A percentile compares a stretch with the other conserved stretches of the same genome.
Conservation (phyloP, 35 echinoderm and acorn worm genomes). For the Hemicentrotus pulcherrimus region DNA sequence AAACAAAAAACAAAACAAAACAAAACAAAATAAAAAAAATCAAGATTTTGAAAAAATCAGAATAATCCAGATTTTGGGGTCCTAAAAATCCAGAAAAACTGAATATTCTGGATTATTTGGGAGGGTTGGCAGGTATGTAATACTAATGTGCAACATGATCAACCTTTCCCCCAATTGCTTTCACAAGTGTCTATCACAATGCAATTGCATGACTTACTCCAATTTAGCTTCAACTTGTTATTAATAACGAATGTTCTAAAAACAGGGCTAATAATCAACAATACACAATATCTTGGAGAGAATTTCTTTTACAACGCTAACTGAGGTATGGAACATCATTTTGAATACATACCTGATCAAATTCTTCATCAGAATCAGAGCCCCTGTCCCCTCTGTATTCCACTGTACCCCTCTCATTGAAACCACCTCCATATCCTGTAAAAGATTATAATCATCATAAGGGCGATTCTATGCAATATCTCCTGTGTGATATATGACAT, state of each 20-base stretch:
- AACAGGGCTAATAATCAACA: background rate
- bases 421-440: slow-evolving; percentile 94
- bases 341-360: slow-evolving; percentile 83
- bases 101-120: too few species aligned
- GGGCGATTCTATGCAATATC: background rate
- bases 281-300: background rate
- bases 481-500: too few species aligned
- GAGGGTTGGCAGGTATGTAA: too few species aligned
- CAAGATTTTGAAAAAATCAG: too few species aligned
- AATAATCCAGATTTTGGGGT: too few species aligned
- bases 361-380: slow-evolving; percentile 89
- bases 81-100: too few species aligned
- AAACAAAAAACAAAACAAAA: too few species aligned
- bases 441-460: background rate
- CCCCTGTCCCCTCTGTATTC: slow-evolving; percentile 81
- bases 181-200: background rate
- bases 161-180: background rate
- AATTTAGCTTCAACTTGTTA: background rate
- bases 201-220: background rate
- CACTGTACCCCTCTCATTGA: slow-evolving; percentile 87
- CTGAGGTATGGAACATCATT: too few species aligned
- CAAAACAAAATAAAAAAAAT: too few species aligned
- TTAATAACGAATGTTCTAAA: background rate
- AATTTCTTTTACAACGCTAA: background rate
- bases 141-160: background rate